Evolutionary conservation across 1,140 invertebrate species (phyloP), one percentile per base, ranked within the genome.

Genomic region (Aphaenogaster rudis): DNA sequence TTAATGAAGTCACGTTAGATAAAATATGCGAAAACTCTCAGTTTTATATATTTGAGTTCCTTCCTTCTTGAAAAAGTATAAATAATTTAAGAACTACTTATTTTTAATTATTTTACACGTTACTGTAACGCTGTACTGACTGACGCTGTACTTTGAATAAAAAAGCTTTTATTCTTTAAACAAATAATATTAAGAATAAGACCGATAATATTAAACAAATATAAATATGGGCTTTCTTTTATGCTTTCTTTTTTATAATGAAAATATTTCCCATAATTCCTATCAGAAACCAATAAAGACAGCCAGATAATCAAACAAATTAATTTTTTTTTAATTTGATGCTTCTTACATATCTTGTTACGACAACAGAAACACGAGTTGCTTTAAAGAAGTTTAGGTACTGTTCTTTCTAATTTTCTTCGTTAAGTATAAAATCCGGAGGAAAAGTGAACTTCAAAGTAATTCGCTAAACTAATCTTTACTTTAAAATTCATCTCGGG

Each of bases 311-410:
- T 36, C n/a, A 57, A 57, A 21, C 15, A 45, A 17, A 77, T 9
- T 28, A 2, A 50, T 52, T 66, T 21, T n/a, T 4, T 66, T 64
- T 61, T 17, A 77, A 28, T 42, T 5, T 76, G 5, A 7, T 63
- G 4, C 11, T 67, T 48, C 5, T 78, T 15, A 52, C 2, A 7
- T 57, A 45, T 33, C 13, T 77, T 45, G 42, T 21, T 28, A 63
- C 8, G 15, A 45, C 15, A 61, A 61, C 13, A 45, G 21, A 77
- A 63, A 39, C 42, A 28, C 21, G 7, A 63, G n/a, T 45, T 48
- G 42, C 5, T 59, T 42, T 17, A 78, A 78, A 78, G 15, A 78
- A 36, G 54, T 77, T 59, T 33, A 50, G 9, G 5, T 50, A 33
- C 15, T 63, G n/a, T 11, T 66, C 28, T 52, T 66, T 13, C 6